These are phyloP conservation scores for Notamacropus eugenii DNA, from an alignment of 2,797 vertebrate species.

Conservation along the genomic window DNA sequence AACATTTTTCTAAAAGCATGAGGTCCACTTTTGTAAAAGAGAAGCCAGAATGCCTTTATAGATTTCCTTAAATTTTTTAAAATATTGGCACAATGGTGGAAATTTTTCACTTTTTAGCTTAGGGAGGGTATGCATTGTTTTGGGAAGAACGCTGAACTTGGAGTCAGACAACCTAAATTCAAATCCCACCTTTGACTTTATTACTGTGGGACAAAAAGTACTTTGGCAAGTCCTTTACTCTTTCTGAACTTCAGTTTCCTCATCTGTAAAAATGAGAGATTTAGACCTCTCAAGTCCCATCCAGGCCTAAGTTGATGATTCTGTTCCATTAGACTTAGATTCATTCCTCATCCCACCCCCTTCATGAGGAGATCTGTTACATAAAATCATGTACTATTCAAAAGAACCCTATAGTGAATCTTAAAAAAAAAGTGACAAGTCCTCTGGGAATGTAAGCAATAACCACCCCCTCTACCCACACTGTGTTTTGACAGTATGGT, in stretches of 20 bases:
- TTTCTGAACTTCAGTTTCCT: background rate
- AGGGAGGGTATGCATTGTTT: background rate
- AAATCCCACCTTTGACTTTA: background rate
- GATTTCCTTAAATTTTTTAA: background rate
- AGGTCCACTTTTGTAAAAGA: background rate
- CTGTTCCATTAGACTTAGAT: background rate
- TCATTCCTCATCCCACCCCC: background rate
- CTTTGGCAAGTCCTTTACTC: background rate
- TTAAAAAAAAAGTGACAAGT: background rate
- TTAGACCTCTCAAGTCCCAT: background rate
- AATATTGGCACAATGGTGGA: background rate
- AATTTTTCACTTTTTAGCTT: background rate
- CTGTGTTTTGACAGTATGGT: background rate
- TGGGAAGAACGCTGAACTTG: background rate
- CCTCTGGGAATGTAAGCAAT: conserved; percentile 6
- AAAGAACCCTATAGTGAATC: conserved; percentile 1
- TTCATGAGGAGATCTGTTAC: background rate
- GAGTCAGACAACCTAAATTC: background rate
- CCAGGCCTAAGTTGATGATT: background rate
- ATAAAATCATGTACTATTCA: background rate
- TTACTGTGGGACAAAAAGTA: background rate
- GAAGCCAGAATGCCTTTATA: background rate
- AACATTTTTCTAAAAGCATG: background rate
- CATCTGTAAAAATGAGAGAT: background rate
- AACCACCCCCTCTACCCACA: conserved; percentile 7